phyloP scores from a whole-genome alignment of 2,113 vertebrate genomes.

The Cololabis saira region DNA sequence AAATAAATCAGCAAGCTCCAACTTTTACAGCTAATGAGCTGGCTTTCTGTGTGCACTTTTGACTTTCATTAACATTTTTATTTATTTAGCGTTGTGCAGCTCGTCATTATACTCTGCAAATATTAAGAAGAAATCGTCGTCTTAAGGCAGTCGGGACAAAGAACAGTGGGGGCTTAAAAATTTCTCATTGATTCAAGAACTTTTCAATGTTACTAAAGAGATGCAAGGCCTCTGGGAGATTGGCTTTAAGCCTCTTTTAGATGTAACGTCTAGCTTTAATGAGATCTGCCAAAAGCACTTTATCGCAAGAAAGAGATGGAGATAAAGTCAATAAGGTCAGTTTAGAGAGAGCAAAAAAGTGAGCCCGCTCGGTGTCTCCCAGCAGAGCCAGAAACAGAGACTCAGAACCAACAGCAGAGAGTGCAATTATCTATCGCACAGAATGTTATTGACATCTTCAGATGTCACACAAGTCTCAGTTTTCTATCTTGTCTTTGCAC shows the following conservation, averaged over 20 bases:
- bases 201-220: constrained; percentile 51
- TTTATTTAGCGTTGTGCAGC: not conserved
- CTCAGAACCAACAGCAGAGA: constrained; percentile 12
- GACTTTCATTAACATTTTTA: constrained; percentile 2
- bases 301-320: constrained; percentile 57
- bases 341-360: constrained; percentile 50
- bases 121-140: constrained; percentile 11
- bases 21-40: too few relatives aligned
- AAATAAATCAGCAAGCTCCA: too few relatives aligned
- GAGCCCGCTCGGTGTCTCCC: constrained; percentile 38
- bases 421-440: constrained; percentile 38
- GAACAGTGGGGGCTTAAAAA: constrained; percentile 36
- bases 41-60: not conserved
- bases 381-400: constrained; percentile 29
- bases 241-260: constrained; percentile 51
- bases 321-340: constrained; percentile 67
- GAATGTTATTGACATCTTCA: constrained; percentile 18
- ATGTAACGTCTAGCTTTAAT: constrained; percentile 62
- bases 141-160: constrained; percentile 15
- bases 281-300: constrained; percentile 74
- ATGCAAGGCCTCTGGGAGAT: constrained; percentile 51
- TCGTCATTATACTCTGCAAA: constrained; percentile 15
- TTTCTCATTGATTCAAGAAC: constrained; percentile 64
- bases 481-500: not conserved
- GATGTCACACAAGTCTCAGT: constrained; percentile 15